Conservation (phyloP, 2,888 invertebrate species). For the Caenorhabditis panamensis region DNA sequence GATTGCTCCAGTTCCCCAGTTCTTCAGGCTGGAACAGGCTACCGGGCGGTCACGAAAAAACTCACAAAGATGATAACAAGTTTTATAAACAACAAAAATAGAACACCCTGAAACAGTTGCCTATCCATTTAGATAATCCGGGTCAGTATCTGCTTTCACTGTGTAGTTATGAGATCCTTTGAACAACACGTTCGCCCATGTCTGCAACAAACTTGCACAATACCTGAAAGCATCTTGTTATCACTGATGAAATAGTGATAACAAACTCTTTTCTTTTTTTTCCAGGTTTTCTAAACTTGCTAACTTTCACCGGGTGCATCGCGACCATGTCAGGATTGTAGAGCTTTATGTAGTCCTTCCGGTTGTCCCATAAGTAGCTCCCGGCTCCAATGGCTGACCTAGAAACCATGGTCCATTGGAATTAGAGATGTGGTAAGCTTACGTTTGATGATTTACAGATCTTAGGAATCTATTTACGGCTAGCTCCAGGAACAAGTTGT, state of each 20-base stretch:
- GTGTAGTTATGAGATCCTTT: constrained; percentile 16
- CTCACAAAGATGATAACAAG: too few species aligned
- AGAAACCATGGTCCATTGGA: background rate
- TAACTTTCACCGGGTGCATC: constrained; percentile 49
- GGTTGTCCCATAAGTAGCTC: constrained; percentile 33
- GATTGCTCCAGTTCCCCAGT: background rate
- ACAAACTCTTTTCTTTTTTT: constrained; percentile 1
- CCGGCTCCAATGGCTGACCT: background rate
- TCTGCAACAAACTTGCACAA: constrained; percentile 8
- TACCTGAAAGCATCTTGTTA: constrained; percentile 18
- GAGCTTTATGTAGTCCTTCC: background rate
- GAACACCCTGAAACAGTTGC: too few species aligned
- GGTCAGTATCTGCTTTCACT: constrained; percentile 20
- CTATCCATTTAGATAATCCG: constrained; percentile 26
- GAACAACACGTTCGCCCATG: constrained; percentile 14
- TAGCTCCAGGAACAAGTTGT: constrained; percentile 35
- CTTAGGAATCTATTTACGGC: constrained; percentile 42
- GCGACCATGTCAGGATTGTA: constrained; percentile 8
- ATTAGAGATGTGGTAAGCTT: background rate
- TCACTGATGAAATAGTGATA: background rate
- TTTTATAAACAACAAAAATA: too few species aligned
- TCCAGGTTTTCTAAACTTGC: constrained; percentile 10
- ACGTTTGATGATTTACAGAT: constrained; percentile 46
- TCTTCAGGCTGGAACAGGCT: background rate
- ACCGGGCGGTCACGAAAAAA: too few species aligned